A percentile compares a stretch with the other conserved stretches of the same genome.
These are phyloP conservation scores for Enteromius viviparus DNA, from an alignment of 2,797 vertebrate genomes.

Conservation along the genomic window DNA sequence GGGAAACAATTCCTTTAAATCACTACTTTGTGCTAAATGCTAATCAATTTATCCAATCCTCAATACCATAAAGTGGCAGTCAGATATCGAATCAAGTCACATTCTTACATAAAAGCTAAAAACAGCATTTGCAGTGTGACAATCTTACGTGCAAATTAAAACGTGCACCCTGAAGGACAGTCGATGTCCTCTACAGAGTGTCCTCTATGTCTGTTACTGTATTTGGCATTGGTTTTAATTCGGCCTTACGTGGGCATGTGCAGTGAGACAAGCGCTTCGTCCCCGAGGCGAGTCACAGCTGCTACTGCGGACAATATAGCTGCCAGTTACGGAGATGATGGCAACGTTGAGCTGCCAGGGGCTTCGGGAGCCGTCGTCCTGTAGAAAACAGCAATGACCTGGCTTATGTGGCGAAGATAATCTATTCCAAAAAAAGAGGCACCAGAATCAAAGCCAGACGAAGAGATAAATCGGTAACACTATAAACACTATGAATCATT, in stretches of 20 bases:
- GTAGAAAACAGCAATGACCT: constrained; percentile 38
- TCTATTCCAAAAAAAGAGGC: not conserved
- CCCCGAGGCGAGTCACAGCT: constrained; percentile 47
- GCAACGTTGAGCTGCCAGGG: not conserved
- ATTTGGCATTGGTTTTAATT: constrained; percentile 44
- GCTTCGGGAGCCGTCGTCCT: constrained; percentile 9
- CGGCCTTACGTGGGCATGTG: constrained; percentile 52
- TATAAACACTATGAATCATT: too few relatives aligned
- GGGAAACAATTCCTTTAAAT: not conserved
- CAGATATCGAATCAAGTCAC: not conserved
- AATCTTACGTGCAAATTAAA: not conserved
- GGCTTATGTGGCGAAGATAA: constrained; percentile 2
- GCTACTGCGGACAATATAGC: constrained; percentile 39
- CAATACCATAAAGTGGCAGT: too few relatives aligned
- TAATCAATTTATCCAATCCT: not conserved
- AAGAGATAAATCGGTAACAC: not conserved
- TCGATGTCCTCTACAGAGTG: constrained; percentile 22
- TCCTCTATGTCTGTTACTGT: constrained; percentile 35
- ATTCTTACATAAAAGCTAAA: not conserved
- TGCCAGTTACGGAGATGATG: constrained; percentile 33
- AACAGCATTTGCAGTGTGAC: not conserved
- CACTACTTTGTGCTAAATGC: not conserved
- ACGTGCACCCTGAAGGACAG: not conserved
- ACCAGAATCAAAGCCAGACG: not conserved
- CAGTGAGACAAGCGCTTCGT: constrained; percentile 20